A percentile compares a stretch with the other conserved stretches of the same genome.
Conservation (phyloP, 2,113 vertebrate genomes). For the Ctenomys sociabilis region DNA sequence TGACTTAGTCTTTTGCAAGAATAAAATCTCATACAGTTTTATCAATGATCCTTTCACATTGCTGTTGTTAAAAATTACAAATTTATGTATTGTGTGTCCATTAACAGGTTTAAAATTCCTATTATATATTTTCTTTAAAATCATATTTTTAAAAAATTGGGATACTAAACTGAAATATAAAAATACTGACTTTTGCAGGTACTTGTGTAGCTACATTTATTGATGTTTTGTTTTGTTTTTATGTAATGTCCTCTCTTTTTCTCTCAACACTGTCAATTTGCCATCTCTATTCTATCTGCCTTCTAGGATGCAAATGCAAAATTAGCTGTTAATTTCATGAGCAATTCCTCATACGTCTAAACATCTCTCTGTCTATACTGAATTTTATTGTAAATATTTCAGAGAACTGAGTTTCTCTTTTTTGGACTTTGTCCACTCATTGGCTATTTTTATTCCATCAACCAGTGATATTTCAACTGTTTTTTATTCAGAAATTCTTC, state of each 20-base stretch:
- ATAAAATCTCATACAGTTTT: not conserved
- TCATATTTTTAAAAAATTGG: not conserved
- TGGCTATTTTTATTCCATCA: not conserved
- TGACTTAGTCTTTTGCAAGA: too few relatives aligned
- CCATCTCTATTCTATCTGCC: not conserved
- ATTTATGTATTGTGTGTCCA: not conserved
- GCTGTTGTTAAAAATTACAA: not conserved
- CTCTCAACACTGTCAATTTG: not conserved
- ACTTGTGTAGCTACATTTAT: not conserved
- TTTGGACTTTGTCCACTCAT: not conserved
- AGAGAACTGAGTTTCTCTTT: not conserved
- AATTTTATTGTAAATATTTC: not conserved
- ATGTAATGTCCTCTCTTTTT: not conserved
- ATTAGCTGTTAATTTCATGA: not conserved
- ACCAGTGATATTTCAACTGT: not conserved
- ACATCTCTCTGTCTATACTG: not conserved
- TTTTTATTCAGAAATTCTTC: not conserved
- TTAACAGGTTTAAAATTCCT: not conserved
- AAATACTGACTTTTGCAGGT: not conserved
- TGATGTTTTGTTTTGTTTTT: not conserved
- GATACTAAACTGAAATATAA: not conserved
- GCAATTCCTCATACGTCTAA: not conserved
- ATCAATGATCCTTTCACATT: not conserved
- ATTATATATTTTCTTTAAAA: not conserved
- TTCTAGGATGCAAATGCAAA: not conserved